Conservation (phyloP, 2,797 vertebrate species). For the Gallirallus australis region DNA sequence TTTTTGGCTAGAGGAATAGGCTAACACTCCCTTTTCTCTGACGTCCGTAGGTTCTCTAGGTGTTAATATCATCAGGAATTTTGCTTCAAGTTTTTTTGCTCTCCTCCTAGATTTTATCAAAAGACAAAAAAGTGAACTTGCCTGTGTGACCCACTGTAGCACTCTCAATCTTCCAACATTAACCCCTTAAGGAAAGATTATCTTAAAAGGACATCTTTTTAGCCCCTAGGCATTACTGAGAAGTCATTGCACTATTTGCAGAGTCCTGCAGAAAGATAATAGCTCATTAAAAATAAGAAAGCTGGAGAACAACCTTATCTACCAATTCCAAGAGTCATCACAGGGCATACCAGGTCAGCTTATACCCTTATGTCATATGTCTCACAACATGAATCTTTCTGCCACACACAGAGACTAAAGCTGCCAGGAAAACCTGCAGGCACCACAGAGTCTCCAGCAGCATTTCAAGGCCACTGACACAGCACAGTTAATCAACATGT, state of each 20-base stretch:
- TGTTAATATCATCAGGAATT: background rate
- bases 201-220: slow-evolving; percentile 38
- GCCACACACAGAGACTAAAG: background rate
- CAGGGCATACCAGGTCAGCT: background rate
- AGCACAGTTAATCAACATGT: background rate
- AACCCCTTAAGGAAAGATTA: background rate
- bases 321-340: slow-evolving; percentile 25
- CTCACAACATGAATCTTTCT: slow-evolving; percentile 29
- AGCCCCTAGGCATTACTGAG: slow-evolving; percentile 17
- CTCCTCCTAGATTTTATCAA: background rate
- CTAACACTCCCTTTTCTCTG: background rate
- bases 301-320: slow-evolving; percentile 20
- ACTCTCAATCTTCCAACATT: background rate
- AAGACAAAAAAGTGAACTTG: background rate
- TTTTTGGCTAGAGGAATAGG: background rate
- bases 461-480: slow-evolving; percentile 1
- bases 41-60: background rate
- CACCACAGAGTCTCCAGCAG: background rate
- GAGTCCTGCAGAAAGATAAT: slow-evolving; percentile 30
- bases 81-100: background rate
- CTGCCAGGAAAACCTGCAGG: slow-evolving; percentile 51
- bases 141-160: background rate
- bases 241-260: slow-evolving; percentile 22
- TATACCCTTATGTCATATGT: background rate
- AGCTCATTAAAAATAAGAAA: slow-evolving; percentile 6